phyloP scores from a whole-genome alignment of 2,888 invertebrate species.

The Pachydiplax longipennis region DNA sequence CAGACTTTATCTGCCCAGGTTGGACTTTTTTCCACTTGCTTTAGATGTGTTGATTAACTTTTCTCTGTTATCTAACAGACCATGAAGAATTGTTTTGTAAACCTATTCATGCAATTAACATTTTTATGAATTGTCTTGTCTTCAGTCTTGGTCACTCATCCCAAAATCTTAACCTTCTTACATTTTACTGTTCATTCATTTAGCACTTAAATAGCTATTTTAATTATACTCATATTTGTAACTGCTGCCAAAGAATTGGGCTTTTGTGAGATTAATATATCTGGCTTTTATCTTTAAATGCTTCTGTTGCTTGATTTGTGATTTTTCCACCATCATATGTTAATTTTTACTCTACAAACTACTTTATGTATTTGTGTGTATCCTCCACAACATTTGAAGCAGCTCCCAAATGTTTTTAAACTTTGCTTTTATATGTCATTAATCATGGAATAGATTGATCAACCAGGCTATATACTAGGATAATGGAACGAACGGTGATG shows the following conservation, averaged over 20 bases:
- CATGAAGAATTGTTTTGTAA: not conserved
- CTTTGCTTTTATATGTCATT: not conserved
- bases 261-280: not conserved
- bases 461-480: constrained; percentile 2
- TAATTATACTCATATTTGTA: constrained; percentile 13
- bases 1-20: not conserved
- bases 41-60: not conserved
- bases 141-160: constrained; percentile 4
- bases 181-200: not conserved
- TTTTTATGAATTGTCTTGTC: not conserved
- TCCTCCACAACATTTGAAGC: constrained; percentile 7
- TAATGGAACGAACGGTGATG: constrained; percentile 16
- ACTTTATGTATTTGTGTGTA: not conserved
- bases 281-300: not conserved
- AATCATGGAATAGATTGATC: constrained; percentile 9
- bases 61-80: not conserved
- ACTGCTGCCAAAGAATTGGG: constrained; percentile 36
- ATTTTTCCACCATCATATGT: not conserved
- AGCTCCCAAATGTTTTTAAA: not conserved
- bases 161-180: not conserved
- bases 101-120: not conserved
- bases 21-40: not conserved
- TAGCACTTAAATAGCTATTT: constrained; percentile 1
- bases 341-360: not conserved
- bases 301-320: not conserved